Conservation (phyloP, 1,140 invertebrate species). For the Dufourea novaeangliae region DNA sequence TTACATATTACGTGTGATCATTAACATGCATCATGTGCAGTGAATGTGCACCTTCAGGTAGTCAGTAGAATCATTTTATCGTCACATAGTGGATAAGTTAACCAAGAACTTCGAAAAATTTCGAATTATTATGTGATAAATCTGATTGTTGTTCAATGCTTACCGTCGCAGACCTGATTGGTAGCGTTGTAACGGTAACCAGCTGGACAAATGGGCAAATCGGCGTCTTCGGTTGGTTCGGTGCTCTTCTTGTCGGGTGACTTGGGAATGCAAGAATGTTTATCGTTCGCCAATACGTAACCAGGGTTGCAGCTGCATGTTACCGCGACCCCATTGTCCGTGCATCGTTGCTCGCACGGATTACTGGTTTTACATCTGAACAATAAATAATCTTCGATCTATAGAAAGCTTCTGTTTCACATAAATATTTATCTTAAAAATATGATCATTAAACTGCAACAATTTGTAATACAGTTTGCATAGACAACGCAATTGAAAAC, state of each 20-base stretch:
- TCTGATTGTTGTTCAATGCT: conserved; percentile 53
- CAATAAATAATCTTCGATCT: no score
- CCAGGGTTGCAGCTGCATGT: conserved; percentile 83
- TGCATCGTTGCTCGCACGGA: conserved; percentile 83
- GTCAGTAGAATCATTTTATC: not conserved
- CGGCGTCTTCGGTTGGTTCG: conserved; percentile 43
- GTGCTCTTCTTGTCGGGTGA: conserved; percentile 54
- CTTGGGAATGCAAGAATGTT: conserved; percentile 77
- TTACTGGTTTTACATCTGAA: conserved; percentile 80
- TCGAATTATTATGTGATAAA: not conserved
- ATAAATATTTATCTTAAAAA: no score
- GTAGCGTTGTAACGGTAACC: conserved; percentile 85
- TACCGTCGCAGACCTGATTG: conserved; percentile 87
- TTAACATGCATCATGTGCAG: not conserved
- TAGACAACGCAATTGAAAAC: no score
- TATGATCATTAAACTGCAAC: no score
- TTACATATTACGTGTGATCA: not conserved
- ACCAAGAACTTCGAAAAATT: not conserved
- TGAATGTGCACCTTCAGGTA: not conserved
- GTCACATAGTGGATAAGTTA: not conserved
- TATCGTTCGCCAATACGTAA: conserved; percentile 80
- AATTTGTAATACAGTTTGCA: no score
- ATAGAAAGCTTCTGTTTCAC: no score
- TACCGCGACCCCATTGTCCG: conserved; percentile 79
- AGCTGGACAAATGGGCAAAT: conserved; percentile 80